phyloP scores from a whole-genome alignment of 30 jellyfish, hydroid and myxozoan species.

The Cassiopea andromeda region DNA sequence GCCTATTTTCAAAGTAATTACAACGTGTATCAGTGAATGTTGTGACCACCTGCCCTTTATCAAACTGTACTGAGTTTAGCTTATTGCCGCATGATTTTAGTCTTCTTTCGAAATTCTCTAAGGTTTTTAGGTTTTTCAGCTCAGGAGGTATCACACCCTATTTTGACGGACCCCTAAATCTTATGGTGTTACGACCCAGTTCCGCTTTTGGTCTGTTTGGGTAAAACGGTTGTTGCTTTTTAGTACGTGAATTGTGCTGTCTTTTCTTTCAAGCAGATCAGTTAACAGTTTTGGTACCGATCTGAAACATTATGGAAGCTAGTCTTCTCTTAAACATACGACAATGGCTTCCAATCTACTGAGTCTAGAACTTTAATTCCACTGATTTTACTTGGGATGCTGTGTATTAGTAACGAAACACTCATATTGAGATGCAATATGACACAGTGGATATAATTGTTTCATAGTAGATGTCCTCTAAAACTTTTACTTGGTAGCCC shows the following conservation, averaged over 20 bases:
- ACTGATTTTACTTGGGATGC: conserved; percentile 15
- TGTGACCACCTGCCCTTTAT: too few species aligned
- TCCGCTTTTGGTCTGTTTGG: not conserved
- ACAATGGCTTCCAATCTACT: conserved; percentile 12
- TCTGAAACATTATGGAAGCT: not conserved
- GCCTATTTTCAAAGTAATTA: not conserved
- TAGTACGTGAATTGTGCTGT: too few species aligned
- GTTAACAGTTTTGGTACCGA: not conserved
- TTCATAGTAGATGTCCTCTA: conserved; percentile 22
- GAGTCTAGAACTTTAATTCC: conserved; percentile 1
- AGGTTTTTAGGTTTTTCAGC: too few species aligned
- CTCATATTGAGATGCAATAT: conserved; percentile 27
- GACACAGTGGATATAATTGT: conserved; percentile 30
- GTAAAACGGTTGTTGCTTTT: not conserved
- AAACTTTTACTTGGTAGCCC: conserved; percentile 37
- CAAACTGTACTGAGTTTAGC: too few species aligned
- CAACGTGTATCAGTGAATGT: not conserved
- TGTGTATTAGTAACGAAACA: conserved; percentile 7
- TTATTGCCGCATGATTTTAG: too few species aligned
- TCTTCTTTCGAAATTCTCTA: too few species aligned
- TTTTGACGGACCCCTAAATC: too few species aligned
- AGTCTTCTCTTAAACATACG: conserved; percentile 12
- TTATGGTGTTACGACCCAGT: not conserved
- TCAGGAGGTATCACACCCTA: not conserved
- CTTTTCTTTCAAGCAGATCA: not conserved